phyloP scores from a whole-genome alignment of 2,888 invertebrate genomes.

The Petrolisthes manimaculis region DNA sequence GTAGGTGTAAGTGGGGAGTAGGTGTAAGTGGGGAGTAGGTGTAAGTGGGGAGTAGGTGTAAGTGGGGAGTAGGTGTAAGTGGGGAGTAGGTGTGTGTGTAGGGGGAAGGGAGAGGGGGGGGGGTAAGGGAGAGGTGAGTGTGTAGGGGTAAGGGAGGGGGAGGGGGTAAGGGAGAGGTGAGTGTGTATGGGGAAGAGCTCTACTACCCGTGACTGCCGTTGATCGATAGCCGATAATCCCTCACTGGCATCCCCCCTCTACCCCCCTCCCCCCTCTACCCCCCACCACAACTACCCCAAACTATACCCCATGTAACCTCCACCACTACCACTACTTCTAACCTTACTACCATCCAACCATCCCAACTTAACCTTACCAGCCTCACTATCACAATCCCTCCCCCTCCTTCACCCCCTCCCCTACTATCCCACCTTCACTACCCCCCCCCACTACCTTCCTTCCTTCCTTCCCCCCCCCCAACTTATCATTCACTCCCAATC shows the following conservation, averaged over 20 bases:
- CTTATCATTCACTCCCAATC: too few relatives aligned
- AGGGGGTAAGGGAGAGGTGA: background rate
- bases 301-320: background rate
- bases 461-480: too few relatives aligned
- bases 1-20: too few relatives aligned
- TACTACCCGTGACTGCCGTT: constrained; percentile 1
- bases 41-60: too few relatives aligned
- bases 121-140: too few relatives aligned
- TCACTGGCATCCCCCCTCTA: constrained; percentile 15
- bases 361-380: background rate
- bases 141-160: too few relatives aligned
- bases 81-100: too few relatives aligned
- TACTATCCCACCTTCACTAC: too few relatives aligned
- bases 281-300: background rate
- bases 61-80: too few relatives aligned
- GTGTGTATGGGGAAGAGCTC: background rate
- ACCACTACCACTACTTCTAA: background rate
- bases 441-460: too few relatives aligned
- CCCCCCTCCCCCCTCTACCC: background rate
- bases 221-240: constrained; percentile 32
- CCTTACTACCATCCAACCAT: background rate
- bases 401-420: background rate
- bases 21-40: too few relatives aligned
- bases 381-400: background rate
- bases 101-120: too few relatives aligned